phyloP scores from a whole-genome alignment of 2,888 invertebrate species.

The Plebejus argus region DNA sequence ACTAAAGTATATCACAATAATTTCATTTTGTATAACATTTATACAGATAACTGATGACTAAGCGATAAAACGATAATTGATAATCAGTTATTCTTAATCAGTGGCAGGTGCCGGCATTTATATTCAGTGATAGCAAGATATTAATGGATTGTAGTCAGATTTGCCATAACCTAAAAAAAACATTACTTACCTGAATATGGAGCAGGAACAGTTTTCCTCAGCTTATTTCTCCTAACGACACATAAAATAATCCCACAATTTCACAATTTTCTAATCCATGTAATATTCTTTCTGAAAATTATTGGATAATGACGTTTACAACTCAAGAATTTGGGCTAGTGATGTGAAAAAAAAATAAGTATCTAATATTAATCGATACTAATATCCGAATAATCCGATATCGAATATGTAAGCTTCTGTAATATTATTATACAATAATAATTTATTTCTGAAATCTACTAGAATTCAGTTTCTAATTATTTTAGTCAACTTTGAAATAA shows the following conservation, averaged over 20 bases:
- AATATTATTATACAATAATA: too few relatives aligned
- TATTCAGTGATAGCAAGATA: conserved; percentile 31
- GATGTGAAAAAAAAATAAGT: not conserved
- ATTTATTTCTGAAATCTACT: too few relatives aligned
- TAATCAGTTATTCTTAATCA: conserved; percentile 36
- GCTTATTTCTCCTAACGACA: not conserved
- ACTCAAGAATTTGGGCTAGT: not conserved
- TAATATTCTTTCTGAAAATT: not conserved
- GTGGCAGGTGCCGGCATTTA: conserved; percentile 33
- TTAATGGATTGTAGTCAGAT: conserved; percentile 27
- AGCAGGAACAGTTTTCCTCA: not conserved
- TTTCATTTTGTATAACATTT: not conserved
- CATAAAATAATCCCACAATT: conserved; percentile 8
- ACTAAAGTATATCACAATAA: not conserved
- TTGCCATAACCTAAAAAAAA: conserved; percentile 29
- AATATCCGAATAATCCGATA: too few relatives aligned
- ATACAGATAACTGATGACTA: conserved; percentile 30
- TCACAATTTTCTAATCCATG: not conserved
- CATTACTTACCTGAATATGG: conserved; percentile 14
- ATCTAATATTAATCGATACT: not conserved
- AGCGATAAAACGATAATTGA: conserved; percentile 30
- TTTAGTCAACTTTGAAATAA: too few relatives aligned
- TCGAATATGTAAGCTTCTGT: too few relatives aligned
- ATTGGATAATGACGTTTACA: conserved; percentile 25
- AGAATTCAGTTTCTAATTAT: too few relatives aligned